A percentile compares a stretch with the other conserved stretches of the same genome.
These are phyloP conservation scores for Pseudomyrmex flavicornis DNA, from an alignment of 1,140 invertebrate genomes.

Conservation along the genomic window DNA sequence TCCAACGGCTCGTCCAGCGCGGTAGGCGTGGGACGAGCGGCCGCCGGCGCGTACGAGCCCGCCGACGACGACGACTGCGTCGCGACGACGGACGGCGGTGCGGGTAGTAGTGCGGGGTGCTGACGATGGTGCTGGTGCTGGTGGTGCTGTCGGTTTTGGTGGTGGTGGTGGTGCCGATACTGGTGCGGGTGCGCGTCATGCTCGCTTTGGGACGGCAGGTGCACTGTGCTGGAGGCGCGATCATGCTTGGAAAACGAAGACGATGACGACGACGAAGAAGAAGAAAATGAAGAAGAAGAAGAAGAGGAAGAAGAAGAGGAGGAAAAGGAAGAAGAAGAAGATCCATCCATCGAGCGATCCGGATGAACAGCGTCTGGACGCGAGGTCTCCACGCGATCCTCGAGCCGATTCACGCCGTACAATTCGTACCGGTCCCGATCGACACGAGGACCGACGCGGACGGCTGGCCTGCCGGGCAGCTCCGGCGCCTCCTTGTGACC, in stretches of 20 bases:
- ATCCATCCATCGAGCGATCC: conserved; percentile 72
- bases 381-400: conserved; percentile 59
- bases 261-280: conserved; percentile 75
- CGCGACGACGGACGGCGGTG: conserved; percentile 72
- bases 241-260: conserved; percentile 81
- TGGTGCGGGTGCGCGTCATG: conserved; percentile 80
- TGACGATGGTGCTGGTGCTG: conserved; percentile 74
- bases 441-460: conserved; percentile 73
- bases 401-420: conserved; percentile 54
- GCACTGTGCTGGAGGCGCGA: conserved; percentile 79
- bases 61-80: conserved; percentile 71
- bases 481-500: conserved; percentile 76
- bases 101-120: conserved; percentile 75
- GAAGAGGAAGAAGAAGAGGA: conserved; percentile 70
- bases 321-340: conserved; percentile 70
- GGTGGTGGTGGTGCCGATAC: conserved; percentile 78
- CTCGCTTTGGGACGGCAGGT: conserved; percentile 79
- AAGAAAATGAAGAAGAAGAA: conserved; percentile 75
- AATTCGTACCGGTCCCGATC: conserved; percentile 69
- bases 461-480: conserved; percentile 75
- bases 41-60: conserved; percentile 66
- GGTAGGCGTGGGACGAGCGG: conserved; percentile 80
- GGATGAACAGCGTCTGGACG: conserved; percentile 53
- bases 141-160: conserved; percentile 81
- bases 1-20: conserved; percentile 76